Percentiles rank a stretch among this genome's conserved stretches.
phyloP scores from a whole-genome alignment of 2,113 vertebrate genomes.

The Pogona vitticeps region DNA sequence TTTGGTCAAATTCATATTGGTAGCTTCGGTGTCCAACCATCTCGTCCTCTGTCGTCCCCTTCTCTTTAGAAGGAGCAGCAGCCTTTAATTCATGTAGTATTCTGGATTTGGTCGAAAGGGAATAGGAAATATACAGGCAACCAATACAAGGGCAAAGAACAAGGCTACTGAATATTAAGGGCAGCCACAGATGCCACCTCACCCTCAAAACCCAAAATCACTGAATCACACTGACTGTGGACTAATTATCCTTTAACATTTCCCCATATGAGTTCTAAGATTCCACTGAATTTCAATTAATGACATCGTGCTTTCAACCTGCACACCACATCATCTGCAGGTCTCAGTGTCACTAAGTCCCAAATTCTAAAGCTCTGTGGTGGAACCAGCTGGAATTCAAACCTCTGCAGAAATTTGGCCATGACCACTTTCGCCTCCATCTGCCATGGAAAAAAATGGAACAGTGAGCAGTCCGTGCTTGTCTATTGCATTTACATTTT shows the following conservation, averaged over 20 bases:
- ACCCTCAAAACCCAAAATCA: too few species aligned
- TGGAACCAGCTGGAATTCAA: slow-evolving; percentile 82
- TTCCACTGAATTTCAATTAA: not conserved
- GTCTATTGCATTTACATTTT: not conserved
- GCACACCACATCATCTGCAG: slow-evolving; percentile 85
- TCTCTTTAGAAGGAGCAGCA: too few species aligned
- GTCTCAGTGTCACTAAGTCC: slow-evolving; percentile 81
- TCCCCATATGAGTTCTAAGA: too few species aligned
- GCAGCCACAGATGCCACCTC: too few species aligned
- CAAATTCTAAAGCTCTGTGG: slow-evolving; percentile 83
- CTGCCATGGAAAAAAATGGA: slow-evolving; percentile 70
- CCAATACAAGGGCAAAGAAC: not conserved
- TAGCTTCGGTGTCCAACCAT: too few species aligned
- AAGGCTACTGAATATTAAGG: not conserved
- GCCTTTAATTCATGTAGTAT: too few species aligned
- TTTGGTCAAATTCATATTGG: too few species aligned
- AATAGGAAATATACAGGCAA: not conserved
- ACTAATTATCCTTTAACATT: too few species aligned
- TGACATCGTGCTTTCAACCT: slow-evolving; percentile 72
- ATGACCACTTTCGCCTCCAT: slow-evolving; percentile 93
- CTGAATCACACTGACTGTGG: too few species aligned
- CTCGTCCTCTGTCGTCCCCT: too few species aligned
- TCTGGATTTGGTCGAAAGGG: not conserved
- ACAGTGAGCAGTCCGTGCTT: not conserved
- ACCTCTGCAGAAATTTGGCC: slow-evolving; percentile 92